Evolutionary conservation across 2,797 vertebrate species (phyloP).

Genomic region (Pangasius larnaudii): DNA sequence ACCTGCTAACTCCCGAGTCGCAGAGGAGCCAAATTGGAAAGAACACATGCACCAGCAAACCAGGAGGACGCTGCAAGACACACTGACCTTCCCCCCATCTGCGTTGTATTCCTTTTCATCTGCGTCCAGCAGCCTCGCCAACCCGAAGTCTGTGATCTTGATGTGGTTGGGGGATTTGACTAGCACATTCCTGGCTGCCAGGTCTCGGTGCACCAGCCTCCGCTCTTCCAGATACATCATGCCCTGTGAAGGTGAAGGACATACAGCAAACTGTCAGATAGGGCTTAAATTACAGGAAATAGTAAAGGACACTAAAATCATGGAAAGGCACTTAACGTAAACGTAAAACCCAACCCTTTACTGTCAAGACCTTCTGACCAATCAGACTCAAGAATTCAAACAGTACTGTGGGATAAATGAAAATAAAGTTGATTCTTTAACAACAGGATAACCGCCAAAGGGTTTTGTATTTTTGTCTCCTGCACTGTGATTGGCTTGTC

Average conservation of each 20-base stretch:
- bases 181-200: slow-evolving; percentile 94
- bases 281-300: background rate
- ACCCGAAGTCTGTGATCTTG: slow-evolving; percentile 98
- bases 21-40: slow-evolving; percentile 6
- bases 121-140: slow-evolving; percentile 92
- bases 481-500: background rate
- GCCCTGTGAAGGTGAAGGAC: slow-evolving; percentile 76
- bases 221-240: slow-evolving; percentile 99
- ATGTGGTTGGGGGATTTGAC: slow-evolving; percentile 98
- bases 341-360: background rate
- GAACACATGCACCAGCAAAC: background rate
- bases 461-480: background rate
- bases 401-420: background rate
- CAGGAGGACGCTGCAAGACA: background rate
- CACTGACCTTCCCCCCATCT: slow-evolving; percentile 92
- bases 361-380: background rate
- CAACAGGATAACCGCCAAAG: background rate
- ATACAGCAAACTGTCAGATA: slow-evolving; percentile 20
- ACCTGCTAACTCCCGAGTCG: slow-evolving; percentile 25
- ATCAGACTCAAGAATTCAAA: background rate
- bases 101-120: slow-evolving; percentile 98
- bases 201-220: slow-evolving; percentile 91
- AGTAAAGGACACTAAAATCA: background rate
- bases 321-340: background rate
- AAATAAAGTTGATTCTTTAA: background rate